These are phyloP conservation scores for Neodon shergylaensis DNA, from an alignment of 2,113 vertebrate genomes.

Conservation along the genomic window DNA sequence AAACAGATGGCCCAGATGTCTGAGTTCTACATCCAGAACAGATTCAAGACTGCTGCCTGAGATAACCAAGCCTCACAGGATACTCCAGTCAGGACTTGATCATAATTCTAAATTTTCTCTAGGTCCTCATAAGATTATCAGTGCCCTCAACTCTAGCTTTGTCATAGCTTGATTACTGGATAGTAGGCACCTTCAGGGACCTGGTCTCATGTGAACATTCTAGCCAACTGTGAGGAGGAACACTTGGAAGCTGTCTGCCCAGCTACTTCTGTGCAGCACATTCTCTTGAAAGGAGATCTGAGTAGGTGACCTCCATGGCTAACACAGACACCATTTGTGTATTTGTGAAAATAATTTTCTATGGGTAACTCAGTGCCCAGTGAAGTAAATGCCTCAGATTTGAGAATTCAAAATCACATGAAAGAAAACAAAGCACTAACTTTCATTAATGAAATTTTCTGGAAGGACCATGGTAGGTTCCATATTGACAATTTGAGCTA, in stretches of 20 bases:
- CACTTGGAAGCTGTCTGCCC: too few relatives aligned
- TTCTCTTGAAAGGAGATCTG: neutral
- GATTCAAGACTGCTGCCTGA: too few relatives aligned
- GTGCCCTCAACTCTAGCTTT: neutral
- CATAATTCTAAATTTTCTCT: too few relatives aligned
- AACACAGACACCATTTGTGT: neutral
- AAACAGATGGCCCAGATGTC: too few relatives aligned
- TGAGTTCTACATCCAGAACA: too few relatives aligned
- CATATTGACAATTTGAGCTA: neutral
- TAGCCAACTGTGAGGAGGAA: neutral
- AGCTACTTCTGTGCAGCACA: neutral
- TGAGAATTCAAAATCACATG: neutral
- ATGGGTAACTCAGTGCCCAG: neutral
- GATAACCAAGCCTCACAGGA: too few relatives aligned
- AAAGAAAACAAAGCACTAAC: neutral
- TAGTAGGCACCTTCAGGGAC: neutral
- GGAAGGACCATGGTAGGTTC: neutral
- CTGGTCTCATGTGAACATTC: neutral
- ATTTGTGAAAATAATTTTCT: slow-evolving; percentile 20
- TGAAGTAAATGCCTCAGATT: neutral
- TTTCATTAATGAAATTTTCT: slow-evolving; percentile 4
- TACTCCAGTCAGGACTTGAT: too few relatives aligned
- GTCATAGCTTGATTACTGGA: neutral
- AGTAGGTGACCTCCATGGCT: neutral
- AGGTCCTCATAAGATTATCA: too few relatives aligned